Base-by-base conservation (phyloP, 2,888 invertebrate genomes). In the Cactoblastis cactorum region DNA sequence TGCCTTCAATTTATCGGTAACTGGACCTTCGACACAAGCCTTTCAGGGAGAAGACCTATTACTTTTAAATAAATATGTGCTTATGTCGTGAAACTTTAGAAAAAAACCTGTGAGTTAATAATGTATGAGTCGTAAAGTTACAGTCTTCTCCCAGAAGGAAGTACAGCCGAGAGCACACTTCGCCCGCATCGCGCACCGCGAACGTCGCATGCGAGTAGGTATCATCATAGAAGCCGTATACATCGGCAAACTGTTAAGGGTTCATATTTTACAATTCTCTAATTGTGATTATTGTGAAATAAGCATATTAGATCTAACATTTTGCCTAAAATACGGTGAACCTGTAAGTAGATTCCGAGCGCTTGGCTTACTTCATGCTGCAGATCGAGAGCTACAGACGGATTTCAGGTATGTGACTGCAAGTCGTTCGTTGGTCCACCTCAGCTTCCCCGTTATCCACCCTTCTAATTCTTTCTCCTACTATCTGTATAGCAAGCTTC, bases 1-100 rank as follows among this genome's bases (percentile, higher is more conserved):
- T 95, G 86, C 94, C 94, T 66, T 95, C 96, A 67, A 96, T 96
- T 87, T 96, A 96, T 93, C 95, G 96, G 96, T 96, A 94, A 89
- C 83, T 76, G 74, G 74, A 71, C 62, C 62, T 54, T 59, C 63
- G 63, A 64, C 63, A 64, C 60, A 56, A 62, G 61, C 67, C 67
- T 61, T 51, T 60, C 55, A 59, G 71, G 74, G 79, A 76, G 80
- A 80, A 83, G 76, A 80, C 74, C 66, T 77, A 73, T 50, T 8
- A 6, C 28, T 28, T 28, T 28, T 28, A 3, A 9, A 28, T 9
- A 28, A 9, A 6, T 28, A n/a, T 8, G 8, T 28, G 1, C 5
- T 28, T 28, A 9, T 9, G 28, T 4, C 28, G 3, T 22, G 22
- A 22, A 9, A 35, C 34, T 2, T 14, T n/a, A n/a, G 12, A 2